Conservation (phyloP, 2,888 invertebrate genomes). For the Dioctria rufipes region DNA sequence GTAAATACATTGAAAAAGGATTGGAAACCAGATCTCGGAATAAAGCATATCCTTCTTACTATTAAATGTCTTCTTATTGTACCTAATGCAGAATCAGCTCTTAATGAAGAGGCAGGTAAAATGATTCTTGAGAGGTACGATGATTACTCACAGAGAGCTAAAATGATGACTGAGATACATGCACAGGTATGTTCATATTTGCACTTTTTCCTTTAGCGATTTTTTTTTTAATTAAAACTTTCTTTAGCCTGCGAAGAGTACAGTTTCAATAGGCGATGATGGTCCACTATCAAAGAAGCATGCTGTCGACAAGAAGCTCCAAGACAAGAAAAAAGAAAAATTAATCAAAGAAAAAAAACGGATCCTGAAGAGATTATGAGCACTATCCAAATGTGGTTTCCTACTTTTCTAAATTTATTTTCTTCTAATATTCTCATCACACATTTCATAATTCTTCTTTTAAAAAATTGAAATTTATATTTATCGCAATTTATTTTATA, state of each 20-base stretch:
- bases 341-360: conserved; percentile 87
- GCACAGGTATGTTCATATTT: conserved; percentile 76
- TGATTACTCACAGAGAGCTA: conserved; percentile 90
- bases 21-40: conserved; percentile 96
- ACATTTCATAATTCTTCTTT: conserved; percentile 8
- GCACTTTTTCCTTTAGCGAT: conserved; percentile 32
- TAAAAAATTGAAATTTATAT: conserved; percentile 36
- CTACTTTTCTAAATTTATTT: conserved; percentile 28
- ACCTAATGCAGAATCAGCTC: conserved; percentile 96
- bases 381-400: not conserved
- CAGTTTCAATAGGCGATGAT: conserved; percentile 72
- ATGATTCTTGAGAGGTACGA: conserved; percentile 93
- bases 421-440: conserved; percentile 15
- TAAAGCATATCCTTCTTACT: conserved; percentile 93
- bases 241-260: conserved; percentile 73
- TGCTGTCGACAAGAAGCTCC: conserved; percentile 84
- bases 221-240: conserved; percentile 45
- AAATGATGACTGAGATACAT: conserved; percentile 94
- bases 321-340: conserved; percentile 79
- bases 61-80: conserved; percentile 96
- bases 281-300: conserved; percentile 89
- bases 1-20: conserved; percentile 96
- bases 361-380: conserved; percentile 87
- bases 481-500: conserved; percentile 41
- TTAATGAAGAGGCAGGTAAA: conserved; percentile 97